phyloP scores from a whole-genome alignment of 1,140 invertebrate species.

The Bicyclus anynana region DNA sequence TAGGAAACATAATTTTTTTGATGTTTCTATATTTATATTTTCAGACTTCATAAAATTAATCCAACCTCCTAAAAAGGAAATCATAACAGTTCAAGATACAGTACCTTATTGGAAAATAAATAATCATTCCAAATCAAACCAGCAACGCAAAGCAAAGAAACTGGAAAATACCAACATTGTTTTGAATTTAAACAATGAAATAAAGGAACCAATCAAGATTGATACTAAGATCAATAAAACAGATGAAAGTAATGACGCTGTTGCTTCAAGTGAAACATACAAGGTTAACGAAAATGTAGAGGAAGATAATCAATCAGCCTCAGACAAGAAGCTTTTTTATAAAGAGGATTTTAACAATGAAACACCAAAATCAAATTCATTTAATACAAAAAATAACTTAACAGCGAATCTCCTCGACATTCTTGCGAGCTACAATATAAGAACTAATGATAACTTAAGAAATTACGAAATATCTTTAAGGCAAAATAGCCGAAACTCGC shows the following conservation, averaged over 20 bases:
- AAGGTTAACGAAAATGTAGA: conserved; percentile 19
- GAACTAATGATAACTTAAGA: conserved; percentile 36
- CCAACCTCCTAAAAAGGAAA: background rate
- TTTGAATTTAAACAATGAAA: background rate
- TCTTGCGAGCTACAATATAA: conserved; percentile 52
- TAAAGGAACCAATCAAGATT: background rate
- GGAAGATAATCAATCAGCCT: conserved; percentile 8
- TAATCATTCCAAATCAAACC: background rate
- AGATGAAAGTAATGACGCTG: background rate
- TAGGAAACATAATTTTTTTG: background rate
- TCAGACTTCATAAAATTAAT: conserved; percentile 2
- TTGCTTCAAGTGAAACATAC: conserved; percentile 12
- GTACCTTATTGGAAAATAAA: background rate
- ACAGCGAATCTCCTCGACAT: conserved; percentile 41
- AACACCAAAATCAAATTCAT: background rate
- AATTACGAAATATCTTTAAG: conserved; percentile 50
- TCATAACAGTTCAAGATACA: background rate
- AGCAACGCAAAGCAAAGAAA: conserved; percentile 17
- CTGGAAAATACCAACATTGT: conserved; percentile 5
- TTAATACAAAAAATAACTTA: conserved; percentile 27
- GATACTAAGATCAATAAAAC: background rate
- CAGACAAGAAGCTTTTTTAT: background rate
- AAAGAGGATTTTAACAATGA: conserved; percentile 1
- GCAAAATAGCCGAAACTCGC: conserved; percentile 26
- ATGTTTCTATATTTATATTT: background rate